phyloP scores from a whole-genome alignment of 1,140 invertebrate genomes.

The Paraescarpia echinospica region DNA sequence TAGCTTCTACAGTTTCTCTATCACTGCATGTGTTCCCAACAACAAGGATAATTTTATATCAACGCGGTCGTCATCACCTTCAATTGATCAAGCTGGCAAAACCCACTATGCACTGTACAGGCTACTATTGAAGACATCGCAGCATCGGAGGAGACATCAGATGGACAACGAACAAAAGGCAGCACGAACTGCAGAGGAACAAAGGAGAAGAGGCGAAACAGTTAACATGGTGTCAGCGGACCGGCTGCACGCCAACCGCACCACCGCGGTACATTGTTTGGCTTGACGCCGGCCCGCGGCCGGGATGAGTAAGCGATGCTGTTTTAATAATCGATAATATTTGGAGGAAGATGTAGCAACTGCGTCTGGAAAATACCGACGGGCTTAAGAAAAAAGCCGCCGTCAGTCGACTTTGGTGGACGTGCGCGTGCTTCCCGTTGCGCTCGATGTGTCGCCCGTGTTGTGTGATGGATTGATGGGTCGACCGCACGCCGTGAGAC shows the following conservation, averaged over 20 bases:
- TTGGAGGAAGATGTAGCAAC: neutral
- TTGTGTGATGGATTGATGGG: neutral
- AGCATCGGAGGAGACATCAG: neutral
- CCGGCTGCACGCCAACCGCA: neutral
- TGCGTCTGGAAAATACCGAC: neutral
- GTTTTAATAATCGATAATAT: slow-evolving; percentile 7
- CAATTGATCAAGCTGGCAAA: neutral
- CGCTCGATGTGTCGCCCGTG: neutral
- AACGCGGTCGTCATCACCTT: neutral
- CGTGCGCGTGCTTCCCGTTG: neutral
- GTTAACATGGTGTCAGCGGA: too few species aligned
- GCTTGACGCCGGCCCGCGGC: neutral
- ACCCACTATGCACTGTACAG: neutral
- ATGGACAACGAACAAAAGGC: neutral
- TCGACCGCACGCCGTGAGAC: neutral
- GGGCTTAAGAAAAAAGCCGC: neutral
- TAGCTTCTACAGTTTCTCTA: too few species aligned
- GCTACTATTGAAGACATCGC: neutral
- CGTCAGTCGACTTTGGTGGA: neutral
- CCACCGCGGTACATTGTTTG: neutral
- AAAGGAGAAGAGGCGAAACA: neutral
- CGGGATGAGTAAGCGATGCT: neutral
- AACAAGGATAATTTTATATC: neutral
- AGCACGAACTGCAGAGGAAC: neutral
- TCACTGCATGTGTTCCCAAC: too few species aligned